phyloP scores from a whole-genome alignment of 2,113 vertebrate species.

The Oncorhynchus masou region DNA sequence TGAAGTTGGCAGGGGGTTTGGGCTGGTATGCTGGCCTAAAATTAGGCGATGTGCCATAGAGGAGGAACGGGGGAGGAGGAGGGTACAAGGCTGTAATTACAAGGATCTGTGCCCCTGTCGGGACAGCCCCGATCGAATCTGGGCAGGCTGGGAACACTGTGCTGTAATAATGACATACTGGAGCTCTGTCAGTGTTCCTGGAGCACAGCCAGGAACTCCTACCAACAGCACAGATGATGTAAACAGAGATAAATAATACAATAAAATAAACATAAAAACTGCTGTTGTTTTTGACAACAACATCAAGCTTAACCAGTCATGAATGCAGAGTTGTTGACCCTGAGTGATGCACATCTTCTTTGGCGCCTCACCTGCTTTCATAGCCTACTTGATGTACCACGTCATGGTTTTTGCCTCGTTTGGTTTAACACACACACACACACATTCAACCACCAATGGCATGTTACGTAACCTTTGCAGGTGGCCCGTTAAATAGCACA shows the following conservation, averaged over 20 bases:
- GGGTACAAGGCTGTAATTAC: slow-evolving; percentile 31
- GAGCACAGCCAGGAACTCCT: background rate
- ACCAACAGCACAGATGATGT: background rate
- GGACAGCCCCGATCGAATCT: slow-evolving; percentile 36
- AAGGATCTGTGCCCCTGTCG: slow-evolving; percentile 28
- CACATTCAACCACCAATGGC: slow-evolving; percentile 3
- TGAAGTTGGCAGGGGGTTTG: background rate
- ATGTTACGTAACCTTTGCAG: background rate
- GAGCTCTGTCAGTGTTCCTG: slow-evolving; percentile 2
- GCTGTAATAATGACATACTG: slow-evolving; percentile 22
- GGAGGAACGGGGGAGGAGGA: background rate
- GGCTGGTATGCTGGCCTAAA: background rate
- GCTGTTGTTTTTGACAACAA: background rate
- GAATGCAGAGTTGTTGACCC: background rate
- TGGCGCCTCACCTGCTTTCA: background rate
- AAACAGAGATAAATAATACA: background rate
- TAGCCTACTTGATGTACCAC: background rate
- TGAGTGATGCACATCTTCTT: background rate
- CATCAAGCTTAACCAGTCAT: background rate
- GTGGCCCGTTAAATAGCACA: background rate
- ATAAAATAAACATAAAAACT: background rate
- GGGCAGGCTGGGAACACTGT: slow-evolving; percentile 8
- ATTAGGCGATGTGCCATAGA: background rate
- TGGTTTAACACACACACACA: background rate
- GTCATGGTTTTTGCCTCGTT: background rate